A percentile compares a stretch with the other conserved stretches of the same genome.
Conservation (phyloP, 2,888 invertebrate species). For the Pecten maximus region DNA sequence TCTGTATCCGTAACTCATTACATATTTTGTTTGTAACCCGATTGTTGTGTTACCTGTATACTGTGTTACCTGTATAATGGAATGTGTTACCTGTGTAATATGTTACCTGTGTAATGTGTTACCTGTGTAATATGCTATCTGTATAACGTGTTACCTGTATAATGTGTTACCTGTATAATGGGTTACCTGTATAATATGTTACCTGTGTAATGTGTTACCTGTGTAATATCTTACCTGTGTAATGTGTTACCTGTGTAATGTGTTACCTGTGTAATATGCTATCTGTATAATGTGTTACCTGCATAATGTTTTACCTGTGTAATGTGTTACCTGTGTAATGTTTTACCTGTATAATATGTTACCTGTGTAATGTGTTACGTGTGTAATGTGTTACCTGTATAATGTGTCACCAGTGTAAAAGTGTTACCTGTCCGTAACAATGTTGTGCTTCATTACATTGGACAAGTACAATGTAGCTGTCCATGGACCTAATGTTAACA, state of each 20-base stretch:
- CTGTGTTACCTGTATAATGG: too few relatives aligned
- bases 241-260: background rate
- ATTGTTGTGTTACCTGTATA: too few relatives aligned
- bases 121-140: too few relatives aligned
- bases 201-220: background rate
- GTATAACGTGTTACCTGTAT: background rate
- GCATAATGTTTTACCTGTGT: background rate
- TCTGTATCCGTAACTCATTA: too few relatives aligned
- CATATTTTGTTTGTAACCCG: too few relatives aligned
- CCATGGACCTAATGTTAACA: too few relatives aligned
- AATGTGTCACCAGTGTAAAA: too few relatives aligned
- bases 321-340: background rate
- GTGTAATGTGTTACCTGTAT: background rate
- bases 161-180: background rate
- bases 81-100: too few relatives aligned
- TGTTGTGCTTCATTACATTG: too few relatives aligned
- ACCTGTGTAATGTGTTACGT: background rate
- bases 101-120: too few relatives aligned
- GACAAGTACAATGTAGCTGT: too few relatives aligned
- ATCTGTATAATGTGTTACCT: background rate
- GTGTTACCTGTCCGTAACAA: too few relatives aligned
- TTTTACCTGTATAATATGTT: background rate
- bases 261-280: background rate
- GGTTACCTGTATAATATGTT: background rate
- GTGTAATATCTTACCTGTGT: background rate